These are phyloP conservation scores for Myotis lucifugus DNA, from an alignment of 2,113 vertebrate species.

Conservation along the genomic window DNA sequence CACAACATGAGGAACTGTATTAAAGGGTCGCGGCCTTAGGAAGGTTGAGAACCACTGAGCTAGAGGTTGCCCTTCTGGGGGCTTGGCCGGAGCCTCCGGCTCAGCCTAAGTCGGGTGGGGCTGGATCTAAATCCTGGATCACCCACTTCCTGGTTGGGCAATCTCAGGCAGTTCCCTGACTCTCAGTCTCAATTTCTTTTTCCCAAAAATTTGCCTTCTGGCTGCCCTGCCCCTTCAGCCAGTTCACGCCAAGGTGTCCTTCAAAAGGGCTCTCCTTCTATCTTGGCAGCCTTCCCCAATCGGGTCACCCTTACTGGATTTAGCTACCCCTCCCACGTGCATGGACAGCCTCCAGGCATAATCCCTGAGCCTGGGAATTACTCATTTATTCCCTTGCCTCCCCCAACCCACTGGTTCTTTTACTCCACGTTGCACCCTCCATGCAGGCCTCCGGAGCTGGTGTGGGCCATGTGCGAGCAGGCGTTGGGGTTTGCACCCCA, in stretches of 20 bases:
- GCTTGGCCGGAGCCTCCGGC: neutral
- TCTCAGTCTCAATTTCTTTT: neutral
- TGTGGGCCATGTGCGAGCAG: neutral
- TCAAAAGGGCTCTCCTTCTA: neutral
- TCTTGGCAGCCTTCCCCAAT: neutral
- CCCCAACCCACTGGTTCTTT: neutral
- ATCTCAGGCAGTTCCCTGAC: neutral
- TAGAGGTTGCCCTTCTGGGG: neutral
- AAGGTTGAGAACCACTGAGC: too few relatives aligned
- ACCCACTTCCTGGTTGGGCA: neutral
- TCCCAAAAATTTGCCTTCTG: neutral
- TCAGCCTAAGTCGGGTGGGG: neutral
- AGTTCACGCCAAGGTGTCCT: neutral
- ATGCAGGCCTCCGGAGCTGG: neutral
- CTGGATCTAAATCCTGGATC: neutral
- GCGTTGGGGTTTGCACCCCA: neutral
- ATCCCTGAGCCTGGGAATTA: slow-evolving; percentile 26
- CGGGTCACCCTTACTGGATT: neutral
- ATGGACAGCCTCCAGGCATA: neutral
- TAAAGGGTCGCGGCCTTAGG: too few relatives aligned
- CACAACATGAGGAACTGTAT: too few relatives aligned
- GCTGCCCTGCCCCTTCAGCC: neutral
- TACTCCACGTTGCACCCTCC: neutral
- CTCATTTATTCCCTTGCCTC: neutral
- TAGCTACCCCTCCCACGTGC: neutral